Evolutionary conservation across 2,888 invertebrate genomes (phyloP).

Genomic region (Coelopa pilipes): DNA sequence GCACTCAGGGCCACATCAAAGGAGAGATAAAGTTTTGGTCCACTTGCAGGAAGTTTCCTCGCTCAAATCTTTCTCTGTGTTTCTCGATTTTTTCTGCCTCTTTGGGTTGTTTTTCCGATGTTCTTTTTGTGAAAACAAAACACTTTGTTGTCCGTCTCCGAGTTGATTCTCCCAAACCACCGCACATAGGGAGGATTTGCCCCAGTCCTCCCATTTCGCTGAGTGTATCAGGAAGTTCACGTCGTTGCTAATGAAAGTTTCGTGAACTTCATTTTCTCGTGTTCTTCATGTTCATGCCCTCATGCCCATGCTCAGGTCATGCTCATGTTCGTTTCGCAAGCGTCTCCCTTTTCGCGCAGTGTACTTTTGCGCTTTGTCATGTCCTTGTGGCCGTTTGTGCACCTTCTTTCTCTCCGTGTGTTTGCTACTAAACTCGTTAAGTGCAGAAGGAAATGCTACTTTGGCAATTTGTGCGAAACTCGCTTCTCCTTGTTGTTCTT

Average conservation of each 20-base stretch:
- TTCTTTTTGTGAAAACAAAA: no score
- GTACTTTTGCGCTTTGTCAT: slow-evolving; percentile 34
- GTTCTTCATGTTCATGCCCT: not conserved
- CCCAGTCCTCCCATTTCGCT: not conserved
- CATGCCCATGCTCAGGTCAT: not conserved
- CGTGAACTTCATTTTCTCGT: slow-evolving; percentile 53
- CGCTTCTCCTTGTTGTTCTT: slow-evolving; percentile 38
- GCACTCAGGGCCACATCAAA: slow-evolving; percentile 29
- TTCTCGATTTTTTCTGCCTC: not conserved
- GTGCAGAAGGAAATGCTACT: slow-evolving; percentile 57
- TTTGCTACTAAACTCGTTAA: slow-evolving; percentile 46
- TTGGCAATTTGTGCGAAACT: slow-evolving; percentile 54
- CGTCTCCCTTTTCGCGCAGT: no score
- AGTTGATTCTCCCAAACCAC: no score
- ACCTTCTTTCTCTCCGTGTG: slow-evolving; percentile 34
- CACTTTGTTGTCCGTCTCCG: no score
- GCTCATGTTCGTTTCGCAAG: no score
- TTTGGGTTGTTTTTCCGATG: not conserved
- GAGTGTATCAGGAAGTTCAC: slow-evolving; percentile 50
- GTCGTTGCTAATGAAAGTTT: slow-evolving; percentile 64
- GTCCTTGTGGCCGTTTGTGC: slow-evolving; percentile 38
- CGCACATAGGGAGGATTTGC: no score
- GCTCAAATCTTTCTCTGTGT: slow-evolving; percentile 4
- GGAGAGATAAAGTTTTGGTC: slow-evolving; percentile 21
- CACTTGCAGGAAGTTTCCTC: no score